phyloP scores from a whole-genome alignment of 2,113 vertebrate genomes.

The Psephotus haematonotus region DNA sequence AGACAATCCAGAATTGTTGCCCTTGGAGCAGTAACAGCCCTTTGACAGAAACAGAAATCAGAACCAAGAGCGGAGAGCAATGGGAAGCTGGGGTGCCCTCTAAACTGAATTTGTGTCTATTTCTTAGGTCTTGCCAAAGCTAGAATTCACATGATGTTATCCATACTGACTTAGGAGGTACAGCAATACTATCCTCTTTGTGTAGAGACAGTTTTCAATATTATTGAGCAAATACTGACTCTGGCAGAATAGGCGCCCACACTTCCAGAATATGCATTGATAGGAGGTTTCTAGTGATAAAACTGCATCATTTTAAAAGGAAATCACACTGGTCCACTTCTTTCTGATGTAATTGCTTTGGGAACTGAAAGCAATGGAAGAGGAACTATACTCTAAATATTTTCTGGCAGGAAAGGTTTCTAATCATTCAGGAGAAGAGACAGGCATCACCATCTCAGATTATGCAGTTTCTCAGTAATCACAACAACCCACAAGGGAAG shows the following conservation, averaged over 20 bases:
- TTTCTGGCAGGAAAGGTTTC: slow-evolving; percentile 32
- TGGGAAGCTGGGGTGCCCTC: background rate
- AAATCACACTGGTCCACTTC: background rate
- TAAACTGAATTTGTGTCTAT: background rate
- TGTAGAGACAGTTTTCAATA: background rate
- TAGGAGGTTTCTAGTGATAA: background rate
- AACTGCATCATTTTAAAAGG: background rate
- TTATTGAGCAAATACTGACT: background rate
- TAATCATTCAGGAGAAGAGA: slow-evolving; percentile 12
- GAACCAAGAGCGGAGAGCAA: background rate
- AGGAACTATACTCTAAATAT: slow-evolving; percentile 8
- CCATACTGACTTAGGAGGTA: background rate
- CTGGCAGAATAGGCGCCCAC: background rate
- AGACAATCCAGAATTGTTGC: background rate
- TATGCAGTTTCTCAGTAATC: background rate
- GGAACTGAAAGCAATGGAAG: slow-evolving; percentile 10
- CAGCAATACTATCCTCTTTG: background rate
- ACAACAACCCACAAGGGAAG: slow-evolving; percentile 6
- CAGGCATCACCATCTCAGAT: background rate
- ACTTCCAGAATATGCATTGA: background rate
- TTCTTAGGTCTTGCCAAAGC: background rate
- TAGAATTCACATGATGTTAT: background rate
- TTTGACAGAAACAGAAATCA: background rate
- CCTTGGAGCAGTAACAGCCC: background rate
- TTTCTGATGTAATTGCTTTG: background rate